Percentiles rank a stretch among this genome's conserved stretches.
Conservation (phyloP, 1,140 invertebrate genomes). For the Danaus plexippus region DNA sequence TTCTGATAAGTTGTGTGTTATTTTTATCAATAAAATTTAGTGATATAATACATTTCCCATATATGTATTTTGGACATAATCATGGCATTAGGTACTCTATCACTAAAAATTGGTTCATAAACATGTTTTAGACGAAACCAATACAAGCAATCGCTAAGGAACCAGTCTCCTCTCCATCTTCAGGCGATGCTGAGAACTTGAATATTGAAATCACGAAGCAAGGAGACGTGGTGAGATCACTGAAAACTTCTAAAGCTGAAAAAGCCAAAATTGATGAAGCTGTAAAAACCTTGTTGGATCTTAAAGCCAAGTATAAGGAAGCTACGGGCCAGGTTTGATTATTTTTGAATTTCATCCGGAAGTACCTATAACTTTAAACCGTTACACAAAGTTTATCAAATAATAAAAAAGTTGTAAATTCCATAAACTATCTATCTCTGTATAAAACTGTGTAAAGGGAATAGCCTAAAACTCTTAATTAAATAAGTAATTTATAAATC, state of each 20-base stretch:
- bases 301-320: slow-evolving; percentile 87
- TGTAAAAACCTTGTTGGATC: background rate
- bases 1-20: no score
- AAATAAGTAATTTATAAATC: no score
- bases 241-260: background rate
- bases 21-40: no score
- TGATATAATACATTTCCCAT: background rate
- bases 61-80: slow-evolving; percentile 8
- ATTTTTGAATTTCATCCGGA: background rate
- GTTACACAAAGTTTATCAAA: no score
- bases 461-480: no score
- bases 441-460: no score
- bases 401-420: no score
- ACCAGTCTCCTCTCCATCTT: slow-evolving; percentile 16
- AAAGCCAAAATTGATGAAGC: slow-evolving; percentile 1
- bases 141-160: slow-evolving; percentile 25
- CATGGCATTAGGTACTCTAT: no score
- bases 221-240: background rate
- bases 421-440: no score
- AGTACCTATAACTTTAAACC: no score
- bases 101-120: no score
- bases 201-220: slow-evolving; percentile 72
- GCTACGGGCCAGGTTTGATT: slow-evolving; percentile 72
- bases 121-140: slow-evolving; percentile 41
- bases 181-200: slow-evolving; percentile 21